A percentile compares a stretch with the other conserved stretches of the same genome.
Evolutionary conservation across 2,888 invertebrate genomes (phyloP).

Genomic region (Pristionchus arcanus): DNA sequence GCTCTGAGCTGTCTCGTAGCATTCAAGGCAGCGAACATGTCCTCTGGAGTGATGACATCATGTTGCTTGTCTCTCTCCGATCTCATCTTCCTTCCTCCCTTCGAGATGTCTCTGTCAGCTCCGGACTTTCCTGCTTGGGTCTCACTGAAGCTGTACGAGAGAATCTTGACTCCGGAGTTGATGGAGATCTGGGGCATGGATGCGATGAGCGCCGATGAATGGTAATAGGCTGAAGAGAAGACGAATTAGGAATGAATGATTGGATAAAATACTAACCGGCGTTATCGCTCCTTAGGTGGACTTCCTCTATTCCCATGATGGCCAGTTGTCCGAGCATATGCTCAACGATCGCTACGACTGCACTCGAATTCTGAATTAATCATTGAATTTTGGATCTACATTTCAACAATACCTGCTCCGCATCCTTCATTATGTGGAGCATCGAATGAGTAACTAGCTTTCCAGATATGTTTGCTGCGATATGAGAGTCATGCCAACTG

Average conservation of each 20-base stretch:
- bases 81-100: neutral
- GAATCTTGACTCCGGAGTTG: neutral
- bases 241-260: neutral
- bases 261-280: neutral
- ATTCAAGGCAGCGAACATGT: neutral
- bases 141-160: neutral
- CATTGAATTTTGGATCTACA: neutral
- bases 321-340: neutral
- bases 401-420: neutral
- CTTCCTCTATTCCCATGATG: neutral
- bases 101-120: neutral
- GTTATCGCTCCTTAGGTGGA: neutral
- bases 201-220: neutral
- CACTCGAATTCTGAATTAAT: neutral
- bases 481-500: neutral
- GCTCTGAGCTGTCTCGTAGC: neutral
- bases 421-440: neutral
- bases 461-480: neutral
- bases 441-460: neutral
- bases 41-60: neutral
- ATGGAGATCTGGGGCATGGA: neutral
- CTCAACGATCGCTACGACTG: neutral
- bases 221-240: neutral
- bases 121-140: neutral
- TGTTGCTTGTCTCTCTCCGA: neutral